Conservation (phyloP, 2,113 vertebrate genomes). For the Hippopotamus amphibius region DNA sequence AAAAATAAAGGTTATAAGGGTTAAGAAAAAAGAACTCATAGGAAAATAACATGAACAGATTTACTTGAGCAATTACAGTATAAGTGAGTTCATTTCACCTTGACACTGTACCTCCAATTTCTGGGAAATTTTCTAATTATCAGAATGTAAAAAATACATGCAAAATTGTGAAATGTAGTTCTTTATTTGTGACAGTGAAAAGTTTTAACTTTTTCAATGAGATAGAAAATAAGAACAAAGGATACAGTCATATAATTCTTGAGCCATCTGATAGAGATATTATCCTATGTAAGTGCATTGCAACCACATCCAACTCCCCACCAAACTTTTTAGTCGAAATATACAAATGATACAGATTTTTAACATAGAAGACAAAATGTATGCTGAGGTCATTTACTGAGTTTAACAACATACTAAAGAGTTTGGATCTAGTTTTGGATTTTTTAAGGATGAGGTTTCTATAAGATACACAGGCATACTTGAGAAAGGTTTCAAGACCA, state of each 20-base stretch:
- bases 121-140: conserved; percentile 20
- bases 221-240: not conserved
- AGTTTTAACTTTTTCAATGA: not conserved
- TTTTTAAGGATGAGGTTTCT: not conserved
- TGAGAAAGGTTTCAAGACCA: not conserved
- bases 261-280: not conserved
- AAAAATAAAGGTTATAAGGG: too few relatives aligned
- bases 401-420: not conserved
- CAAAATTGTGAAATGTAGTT: not conserved
- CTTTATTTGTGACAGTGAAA: conserved; percentile 5
- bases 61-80: not conserved
- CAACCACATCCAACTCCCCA: not conserved
- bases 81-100: conserved; percentile 22
- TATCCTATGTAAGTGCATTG: not conserved
- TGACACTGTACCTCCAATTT: not conserved
- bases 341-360: not conserved
- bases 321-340: not conserved
- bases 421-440: conserved; percentile 3
- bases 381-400: not conserved
- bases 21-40: not conserved
- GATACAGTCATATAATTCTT: not conserved
- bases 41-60: conserved; percentile 35
- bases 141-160: not conserved
- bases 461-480: not conserved
- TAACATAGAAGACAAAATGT: conserved; percentile 22